phyloP scores from a whole-genome alignment of 2,888 invertebrate species.

The Agrotis puta region DNA sequence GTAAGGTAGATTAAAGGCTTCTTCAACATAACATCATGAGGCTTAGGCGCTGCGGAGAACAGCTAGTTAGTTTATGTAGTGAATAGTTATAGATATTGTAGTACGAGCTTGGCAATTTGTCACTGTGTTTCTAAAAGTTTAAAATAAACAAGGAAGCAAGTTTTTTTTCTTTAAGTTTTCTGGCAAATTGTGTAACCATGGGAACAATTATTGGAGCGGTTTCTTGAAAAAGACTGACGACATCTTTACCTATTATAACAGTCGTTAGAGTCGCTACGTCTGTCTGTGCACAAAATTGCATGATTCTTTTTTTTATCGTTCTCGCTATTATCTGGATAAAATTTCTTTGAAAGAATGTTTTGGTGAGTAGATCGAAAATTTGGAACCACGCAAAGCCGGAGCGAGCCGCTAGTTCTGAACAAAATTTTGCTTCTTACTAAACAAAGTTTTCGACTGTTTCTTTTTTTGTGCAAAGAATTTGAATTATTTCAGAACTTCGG shows the following conservation, averaged over 20 bases:
- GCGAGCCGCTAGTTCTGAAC: too few species aligned
- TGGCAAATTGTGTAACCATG: slow-evolving; percentile 31
- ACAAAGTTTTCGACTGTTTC: slow-evolving; percentile 50
- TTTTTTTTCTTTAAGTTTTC: slow-evolving; percentile 12
- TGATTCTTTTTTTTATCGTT: too few species aligned
- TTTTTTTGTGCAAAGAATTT: slow-evolving; percentile 56
- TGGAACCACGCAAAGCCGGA: too few species aligned
- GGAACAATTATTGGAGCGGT: slow-evolving; percentile 24
- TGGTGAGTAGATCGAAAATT: too few species aligned
- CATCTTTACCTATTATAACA: not conserved
- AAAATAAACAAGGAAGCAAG: not conserved
- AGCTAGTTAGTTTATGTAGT: not conserved
- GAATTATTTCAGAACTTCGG: slow-evolving; percentile 60
- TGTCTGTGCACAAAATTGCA: too few species aligned
- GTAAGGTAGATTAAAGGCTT: too few species aligned
- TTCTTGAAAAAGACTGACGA: slow-evolving; percentile 16
- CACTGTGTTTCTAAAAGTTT: slow-evolving; percentile 25
- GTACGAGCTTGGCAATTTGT: slow-evolving; percentile 18
- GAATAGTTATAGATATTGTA: slow-evolving; percentile 16
- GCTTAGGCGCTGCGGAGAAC: too few species aligned
- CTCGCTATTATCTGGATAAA: too few species aligned
- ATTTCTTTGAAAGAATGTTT: too few species aligned
- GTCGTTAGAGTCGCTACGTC: too few species aligned
- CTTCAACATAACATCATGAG: too few species aligned
- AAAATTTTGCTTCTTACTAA: slow-evolving; percentile 34